phyloP scores from a whole-genome alignment of 2,113 vertebrate species.

The Halcyon senegalensis region DNA sequence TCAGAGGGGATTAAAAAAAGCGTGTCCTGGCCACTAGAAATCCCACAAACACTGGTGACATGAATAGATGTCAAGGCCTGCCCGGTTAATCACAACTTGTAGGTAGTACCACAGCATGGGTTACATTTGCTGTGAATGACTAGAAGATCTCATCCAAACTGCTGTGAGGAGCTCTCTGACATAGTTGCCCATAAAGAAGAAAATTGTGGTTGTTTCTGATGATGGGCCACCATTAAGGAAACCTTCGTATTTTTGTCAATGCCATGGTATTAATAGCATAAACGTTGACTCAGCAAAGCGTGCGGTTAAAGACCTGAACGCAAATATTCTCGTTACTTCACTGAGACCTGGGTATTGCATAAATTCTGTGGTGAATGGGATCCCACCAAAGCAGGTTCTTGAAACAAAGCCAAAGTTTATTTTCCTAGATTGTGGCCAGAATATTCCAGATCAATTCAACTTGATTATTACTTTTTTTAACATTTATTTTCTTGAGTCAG shows the following conservation, averaged over 20 bases:
- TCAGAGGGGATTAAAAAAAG: neutral
- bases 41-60: neutral
- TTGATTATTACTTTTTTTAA: neutral
- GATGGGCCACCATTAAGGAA: neutral
- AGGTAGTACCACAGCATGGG: accelerated
- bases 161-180: neutral
- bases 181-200: neutral
- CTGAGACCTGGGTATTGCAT: neutral
- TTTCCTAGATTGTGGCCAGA: neutral
- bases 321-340: accelerated
- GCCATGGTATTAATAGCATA: neutral
- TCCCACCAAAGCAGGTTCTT: neutral
- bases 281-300: neutral
- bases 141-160: neutral
- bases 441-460: neutral
- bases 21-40: neutral
- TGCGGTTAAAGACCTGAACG: neutral
- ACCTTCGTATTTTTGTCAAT: neutral
- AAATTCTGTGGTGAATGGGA: neutral
- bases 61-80: neutral
- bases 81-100: neutral
- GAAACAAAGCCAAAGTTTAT: neutral
- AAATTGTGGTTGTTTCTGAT: neutral
- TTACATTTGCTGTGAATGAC: neutral
- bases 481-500: neutral